phyloP scores from a whole-genome alignment of 2,797 vertebrate species.

The Dromococcyx pavoninus region DNA sequence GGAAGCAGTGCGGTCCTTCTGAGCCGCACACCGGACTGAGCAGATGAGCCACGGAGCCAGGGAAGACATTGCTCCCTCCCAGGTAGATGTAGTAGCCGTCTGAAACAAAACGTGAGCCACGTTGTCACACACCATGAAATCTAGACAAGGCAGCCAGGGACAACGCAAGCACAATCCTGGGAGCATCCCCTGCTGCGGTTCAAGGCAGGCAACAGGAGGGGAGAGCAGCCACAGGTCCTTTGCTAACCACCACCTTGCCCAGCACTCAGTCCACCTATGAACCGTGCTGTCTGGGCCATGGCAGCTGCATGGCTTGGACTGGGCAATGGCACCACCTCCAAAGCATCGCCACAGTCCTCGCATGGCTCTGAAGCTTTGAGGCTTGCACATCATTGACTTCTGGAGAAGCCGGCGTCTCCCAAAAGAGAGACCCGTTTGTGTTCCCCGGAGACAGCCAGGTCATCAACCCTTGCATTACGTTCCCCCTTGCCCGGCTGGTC shows the following conservation, averaged over 20 bases:
- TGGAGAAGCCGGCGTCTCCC: neutral
- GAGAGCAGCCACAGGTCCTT: neutral
- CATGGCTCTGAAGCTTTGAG: too few relatives aligned
- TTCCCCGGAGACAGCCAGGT: neutral
- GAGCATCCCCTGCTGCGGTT: neutral
- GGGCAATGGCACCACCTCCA: neutral
- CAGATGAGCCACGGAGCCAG: slow-evolving; percentile 10
- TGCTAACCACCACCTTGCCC: too few relatives aligned
- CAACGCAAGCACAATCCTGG: neutral
- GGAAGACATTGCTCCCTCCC: neutral
- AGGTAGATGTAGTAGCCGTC: slow-evolving; percentile 50
- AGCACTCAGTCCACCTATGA: rapidly evolving
- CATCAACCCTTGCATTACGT: neutral
- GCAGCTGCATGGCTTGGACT: neutral
- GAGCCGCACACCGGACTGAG: slow-evolving; percentile 75
- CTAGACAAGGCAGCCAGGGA: neutral
- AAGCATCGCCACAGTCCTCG: neutral
- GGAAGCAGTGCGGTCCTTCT: slow-evolving; percentile 76
- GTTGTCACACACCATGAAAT: neutral
- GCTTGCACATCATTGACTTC: too few relatives aligned
- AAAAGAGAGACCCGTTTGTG: neutral
- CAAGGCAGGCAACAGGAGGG: neutral
- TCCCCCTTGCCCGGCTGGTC: neutral
- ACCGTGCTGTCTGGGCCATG: neutral
- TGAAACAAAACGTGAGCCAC: neutral